phyloP scores from a whole-genome alignment of 2,797 vertebrate genomes.

The Anguilla megastoma region DNA sequence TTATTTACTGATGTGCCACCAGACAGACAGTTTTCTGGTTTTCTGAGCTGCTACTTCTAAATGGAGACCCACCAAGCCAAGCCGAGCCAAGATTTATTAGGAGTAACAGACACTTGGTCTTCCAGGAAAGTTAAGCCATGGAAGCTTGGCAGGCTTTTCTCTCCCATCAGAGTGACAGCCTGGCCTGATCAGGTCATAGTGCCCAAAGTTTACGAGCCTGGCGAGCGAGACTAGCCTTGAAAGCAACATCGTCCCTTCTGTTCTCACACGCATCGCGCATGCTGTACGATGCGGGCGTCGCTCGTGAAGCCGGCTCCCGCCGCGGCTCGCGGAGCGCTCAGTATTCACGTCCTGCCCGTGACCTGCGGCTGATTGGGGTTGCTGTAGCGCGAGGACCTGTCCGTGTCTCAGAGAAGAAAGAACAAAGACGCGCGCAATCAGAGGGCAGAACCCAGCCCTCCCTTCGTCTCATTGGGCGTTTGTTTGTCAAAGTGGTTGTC shows the following conservation, averaged over 20 bases:
- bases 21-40: not conserved
- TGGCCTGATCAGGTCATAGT: not conserved
- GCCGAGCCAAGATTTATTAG: not conserved
- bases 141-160: not conserved
- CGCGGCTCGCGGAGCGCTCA: not conserved
- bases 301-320: not conserved
- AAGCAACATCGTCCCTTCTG: not conserved
- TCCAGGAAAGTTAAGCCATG: not conserved
- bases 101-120: not conserved
- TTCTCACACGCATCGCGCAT: too few species aligned
- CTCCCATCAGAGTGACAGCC: not conserved
- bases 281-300: not conserved
- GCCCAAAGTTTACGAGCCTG: not conserved
- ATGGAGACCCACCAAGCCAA: not conserved
- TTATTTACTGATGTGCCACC: not conserved
- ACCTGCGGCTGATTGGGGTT: not conserved
- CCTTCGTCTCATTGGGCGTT: not conserved
- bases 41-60: not conserved
- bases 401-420: not conserved
- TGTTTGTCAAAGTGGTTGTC: constrained; percentile 23
- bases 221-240: not conserved
- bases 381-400: too few species aligned
- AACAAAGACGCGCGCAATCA: constrained; percentile 3
- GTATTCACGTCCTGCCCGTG: not conserved
- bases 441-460: not conserved